Conservation (phyloP, 2,888 invertebrate genomes). For the Drosophila falleni region DNA sequence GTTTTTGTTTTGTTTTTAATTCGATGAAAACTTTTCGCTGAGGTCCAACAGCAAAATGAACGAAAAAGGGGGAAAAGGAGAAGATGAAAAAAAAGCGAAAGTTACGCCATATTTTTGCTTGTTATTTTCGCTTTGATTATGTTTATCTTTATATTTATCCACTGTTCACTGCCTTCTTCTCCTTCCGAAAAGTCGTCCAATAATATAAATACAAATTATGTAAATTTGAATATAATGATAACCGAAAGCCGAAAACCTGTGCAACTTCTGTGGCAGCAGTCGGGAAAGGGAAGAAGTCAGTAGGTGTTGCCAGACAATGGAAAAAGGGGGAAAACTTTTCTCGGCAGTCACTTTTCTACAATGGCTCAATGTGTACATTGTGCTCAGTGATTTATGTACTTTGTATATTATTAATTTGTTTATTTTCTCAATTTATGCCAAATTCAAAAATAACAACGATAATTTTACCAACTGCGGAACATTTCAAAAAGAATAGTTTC, state of each 20-base stretch:
- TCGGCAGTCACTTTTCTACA: conserved; percentile 19
- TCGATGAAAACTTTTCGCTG: conserved; percentile 62
- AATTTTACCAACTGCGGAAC: no score
- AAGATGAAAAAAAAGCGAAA: conserved; percentile 32
- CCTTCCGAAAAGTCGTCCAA: conserved; percentile 21
- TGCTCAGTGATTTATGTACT: conserved; percentile 50
- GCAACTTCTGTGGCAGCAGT: conserved; percentile 5
- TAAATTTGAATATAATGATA: no score
- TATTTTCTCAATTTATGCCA: conserved; percentile 19
- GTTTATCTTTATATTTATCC: conserved; percentile 72
- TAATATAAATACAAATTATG: conserved; percentile 73
- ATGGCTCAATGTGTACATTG: conserved; percentile 29
- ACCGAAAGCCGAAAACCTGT: no score
- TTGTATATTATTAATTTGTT: conserved; percentile 62
- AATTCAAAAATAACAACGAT: neutral
- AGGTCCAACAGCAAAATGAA: conserved; percentile 18
- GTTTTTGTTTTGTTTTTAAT: conserved; percentile 65
- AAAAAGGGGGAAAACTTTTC: conserved; percentile 20
- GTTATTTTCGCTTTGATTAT: conserved; percentile 70
- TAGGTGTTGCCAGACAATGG: conserved; percentile 11
- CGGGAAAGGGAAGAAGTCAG: neutral
- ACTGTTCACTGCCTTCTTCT: conserved; percentile 15
- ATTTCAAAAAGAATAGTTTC: no score
- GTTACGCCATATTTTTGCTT: conserved; percentile 63
- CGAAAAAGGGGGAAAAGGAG: neutral